These are phyloP conservation scores for Philhelius pedissequus DNA, from an alignment of 2,888 invertebrate genomes.

Conservation along the genomic window DNA sequence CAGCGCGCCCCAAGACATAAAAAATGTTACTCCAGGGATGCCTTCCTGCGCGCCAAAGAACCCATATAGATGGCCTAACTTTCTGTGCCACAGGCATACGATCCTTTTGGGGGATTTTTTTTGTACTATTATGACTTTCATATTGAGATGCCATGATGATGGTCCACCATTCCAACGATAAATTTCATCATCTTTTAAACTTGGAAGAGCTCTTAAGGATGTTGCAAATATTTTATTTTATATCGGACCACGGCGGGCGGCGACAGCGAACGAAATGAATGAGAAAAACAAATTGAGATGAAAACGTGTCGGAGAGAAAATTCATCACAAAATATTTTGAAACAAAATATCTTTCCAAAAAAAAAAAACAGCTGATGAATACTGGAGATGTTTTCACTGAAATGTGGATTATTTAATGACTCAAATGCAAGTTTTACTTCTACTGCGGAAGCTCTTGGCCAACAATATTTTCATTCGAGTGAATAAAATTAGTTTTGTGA, in stretches of 20 bases:
- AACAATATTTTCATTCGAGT: no score
- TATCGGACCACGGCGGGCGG: not conserved
- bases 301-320: conserved; percentile 32
- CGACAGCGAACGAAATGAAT: not conserved
- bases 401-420: no score
- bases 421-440: no score
- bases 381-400: no score
- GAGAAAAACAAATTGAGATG: not conserved
- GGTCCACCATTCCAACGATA: conserved; percentile 2
- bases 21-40: conserved; percentile 6
- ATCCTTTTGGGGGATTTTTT: not conserved
- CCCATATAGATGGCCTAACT: not conserved
- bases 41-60: not conserved
- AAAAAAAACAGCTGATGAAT: no score
- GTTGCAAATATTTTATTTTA: conserved; percentile 35
- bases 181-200: conserved; percentile 33
- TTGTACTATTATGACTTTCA: not conserved
- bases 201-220: conserved; percentile 21
- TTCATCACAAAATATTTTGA: no score
- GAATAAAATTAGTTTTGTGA: no score
- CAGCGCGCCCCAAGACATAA: not conserved
- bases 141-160: not conserved
- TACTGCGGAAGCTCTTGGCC: no score
- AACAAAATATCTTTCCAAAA: no score
- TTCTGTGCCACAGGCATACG: not conserved